Evolutionary conservation across 2,888 invertebrate species (phyloP), one percentile per base, ranked within the genome.

Genomic region (Acronicta psi): DNA sequence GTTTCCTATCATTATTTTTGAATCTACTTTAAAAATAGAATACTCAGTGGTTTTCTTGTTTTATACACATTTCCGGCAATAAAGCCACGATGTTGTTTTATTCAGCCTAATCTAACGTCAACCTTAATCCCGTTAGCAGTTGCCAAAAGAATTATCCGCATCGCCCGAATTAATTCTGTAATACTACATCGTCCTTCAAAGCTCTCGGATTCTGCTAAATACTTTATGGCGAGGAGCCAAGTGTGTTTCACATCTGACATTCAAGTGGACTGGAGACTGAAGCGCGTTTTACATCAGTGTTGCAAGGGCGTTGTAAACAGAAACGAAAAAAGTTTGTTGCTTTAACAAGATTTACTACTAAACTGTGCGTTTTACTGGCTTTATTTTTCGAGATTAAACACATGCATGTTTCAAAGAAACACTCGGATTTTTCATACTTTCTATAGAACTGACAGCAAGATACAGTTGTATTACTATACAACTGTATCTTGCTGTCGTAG

Each of bases 161-260:
- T 58, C 54, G 31, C 47, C 36, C 36, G 34, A 66, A 69, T 58
- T 73, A 60, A 69, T 65, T 47, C 49, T 59, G 42, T 50, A 59
- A 62, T 59, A 62, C 45, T 16, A 56, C 55, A 47, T 54, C 69
- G 76, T 59, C 74, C 73, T 74, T 74, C 73, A 69, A 57, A 64
- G 44, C 44, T 58, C 17, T 49, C 47, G 31, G 41, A 16, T 58
- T 53, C 50, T 25, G 31, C 59, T 75, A 65, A 69, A 73, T 59
- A 66, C 55, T 69, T 58, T 37, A 45, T 75, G 73, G 73, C 69
- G 13, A 6, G 11, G 47, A 46, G 76, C 73, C 73, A 74, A 72
- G 31, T 57, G 46, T 63, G 53, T 38, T 65, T 59, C 62, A 75
- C 51, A 61, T 69, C 69, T 68, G 58, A 72, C 65, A 62, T 75